These are phyloP conservation scores for Desoria tigrina DNA, from an alignment of 2,888 invertebrate genomes.

Conservation along the genomic window DNA sequence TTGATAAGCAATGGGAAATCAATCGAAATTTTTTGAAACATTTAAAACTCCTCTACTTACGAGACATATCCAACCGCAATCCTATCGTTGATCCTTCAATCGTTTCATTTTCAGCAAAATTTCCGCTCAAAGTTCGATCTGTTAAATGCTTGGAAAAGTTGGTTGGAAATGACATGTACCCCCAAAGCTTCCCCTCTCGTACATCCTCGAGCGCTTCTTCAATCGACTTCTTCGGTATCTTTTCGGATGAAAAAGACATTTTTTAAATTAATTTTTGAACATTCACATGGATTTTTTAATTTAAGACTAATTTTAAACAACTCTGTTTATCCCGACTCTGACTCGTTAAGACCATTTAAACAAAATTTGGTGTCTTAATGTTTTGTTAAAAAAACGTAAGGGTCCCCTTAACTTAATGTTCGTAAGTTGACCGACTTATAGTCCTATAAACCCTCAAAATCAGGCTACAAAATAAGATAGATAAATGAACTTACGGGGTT, in stretches of 20 bases:
- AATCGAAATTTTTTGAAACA: not conserved
- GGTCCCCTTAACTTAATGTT: too few relatives aligned
- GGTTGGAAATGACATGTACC: conserved; percentile 18
- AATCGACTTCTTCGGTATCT: conserved; percentile 18
- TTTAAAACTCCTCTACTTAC: not conserved
- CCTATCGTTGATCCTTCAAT: conserved; percentile 6
- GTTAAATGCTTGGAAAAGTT: conserved; percentile 1
- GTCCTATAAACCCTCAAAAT: not conserved
- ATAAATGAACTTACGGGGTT: conserved; percentile 5
- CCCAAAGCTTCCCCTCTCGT: conserved; percentile 32
- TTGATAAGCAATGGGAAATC: not conserved
- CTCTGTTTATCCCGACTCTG: too few relatives aligned
- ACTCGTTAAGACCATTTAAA: too few relatives aligned
- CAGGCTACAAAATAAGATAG: not conserved
- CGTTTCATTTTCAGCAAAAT: conserved; percentile 10
- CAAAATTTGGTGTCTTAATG: too few relatives aligned
- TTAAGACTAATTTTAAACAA: not conserved
- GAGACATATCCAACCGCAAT: conserved; percentile 8
- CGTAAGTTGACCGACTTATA: too few relatives aligned
- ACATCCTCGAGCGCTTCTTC: conserved; percentile 27
- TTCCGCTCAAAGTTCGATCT: not conserved
- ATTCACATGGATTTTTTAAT: not conserved
- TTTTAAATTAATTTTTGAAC: conserved; percentile 15
- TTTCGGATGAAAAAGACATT: too few relatives aligned
- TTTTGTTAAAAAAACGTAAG: too few relatives aligned